Conservation (phyloP, 2,888 invertebrate genomes). For the Cheilosia impressa region DNA sequence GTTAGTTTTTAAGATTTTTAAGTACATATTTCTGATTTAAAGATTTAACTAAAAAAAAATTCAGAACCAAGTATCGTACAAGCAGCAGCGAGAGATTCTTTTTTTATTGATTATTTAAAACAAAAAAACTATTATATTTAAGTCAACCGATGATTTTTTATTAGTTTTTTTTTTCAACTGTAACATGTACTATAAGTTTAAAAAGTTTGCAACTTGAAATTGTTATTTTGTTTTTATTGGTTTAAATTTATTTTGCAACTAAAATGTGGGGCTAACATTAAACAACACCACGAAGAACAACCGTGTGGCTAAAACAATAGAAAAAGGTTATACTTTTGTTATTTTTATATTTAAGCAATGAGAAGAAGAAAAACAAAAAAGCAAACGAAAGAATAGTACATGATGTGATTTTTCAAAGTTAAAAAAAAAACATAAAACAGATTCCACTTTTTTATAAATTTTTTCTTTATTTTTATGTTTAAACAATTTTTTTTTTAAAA, state of each 20-base stretch:
- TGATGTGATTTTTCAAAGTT: slow-evolving; percentile 67
- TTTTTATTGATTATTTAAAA: slow-evolving; percentile 45
- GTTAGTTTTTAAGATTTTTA: slow-evolving; percentile 43
- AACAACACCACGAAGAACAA: slow-evolving; percentile 1
- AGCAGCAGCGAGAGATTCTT: slow-evolving; percentile 64
- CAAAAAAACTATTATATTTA: slow-evolving; percentile 44
- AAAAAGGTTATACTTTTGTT: neutral
- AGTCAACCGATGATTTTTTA: slow-evolving; percentile 40
- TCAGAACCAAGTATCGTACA: slow-evolving; percentile 61
- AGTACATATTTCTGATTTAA: slow-evolving; percentile 45
- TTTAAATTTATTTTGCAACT: slow-evolving; percentile 12
- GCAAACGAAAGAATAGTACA: slow-evolving; percentile 44
- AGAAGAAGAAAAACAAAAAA: slow-evolving; percentile 32
- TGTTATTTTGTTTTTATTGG: slow-evolving; percentile 1
- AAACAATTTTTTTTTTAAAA: slow-evolving; percentile 40
- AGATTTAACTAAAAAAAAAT: slow-evolving; percentile 30
- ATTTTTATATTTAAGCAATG: neutral
- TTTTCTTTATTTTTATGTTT: slow-evolving; percentile 44
- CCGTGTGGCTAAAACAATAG: neutral
- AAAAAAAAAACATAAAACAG: slow-evolving; percentile 49
- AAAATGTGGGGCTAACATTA: slow-evolving; percentile 34
- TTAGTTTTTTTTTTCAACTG: slow-evolving; percentile 19
- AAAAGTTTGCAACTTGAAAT: slow-evolving; percentile 12
- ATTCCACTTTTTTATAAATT: slow-evolving; percentile 67
- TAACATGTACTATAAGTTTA: slow-evolving; percentile 32